These are phyloP conservation scores for Aix galericulata DNA, from an alignment of 2,113 vertebrate genomes.

Conservation along the genomic window DNA sequence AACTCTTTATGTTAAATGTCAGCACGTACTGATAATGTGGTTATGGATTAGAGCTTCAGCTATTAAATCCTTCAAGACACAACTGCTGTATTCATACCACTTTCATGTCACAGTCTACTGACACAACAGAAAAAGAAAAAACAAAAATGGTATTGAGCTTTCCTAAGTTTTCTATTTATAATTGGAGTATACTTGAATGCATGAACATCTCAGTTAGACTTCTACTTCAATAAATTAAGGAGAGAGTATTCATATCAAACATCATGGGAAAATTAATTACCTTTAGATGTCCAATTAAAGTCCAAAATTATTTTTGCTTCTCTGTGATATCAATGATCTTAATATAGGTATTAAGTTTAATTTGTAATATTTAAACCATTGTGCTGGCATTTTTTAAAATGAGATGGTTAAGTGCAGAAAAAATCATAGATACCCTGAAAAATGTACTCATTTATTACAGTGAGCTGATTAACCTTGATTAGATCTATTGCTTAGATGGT, in stretches of 20 bases:
- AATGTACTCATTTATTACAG: conserved; percentile 39
- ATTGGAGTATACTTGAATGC: neutral
- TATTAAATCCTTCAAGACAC: neutral
- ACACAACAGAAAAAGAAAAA: neutral
- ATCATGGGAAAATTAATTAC: conserved; percentile 46
- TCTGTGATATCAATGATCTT: conserved; percentile 10
- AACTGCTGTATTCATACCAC: neutral
- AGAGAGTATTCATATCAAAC: conserved; percentile 32
- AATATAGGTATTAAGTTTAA: conserved; percentile 31
- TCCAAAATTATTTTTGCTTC: conserved; percentile 38
- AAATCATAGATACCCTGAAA: neutral
- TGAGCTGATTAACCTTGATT: conserved; percentile 9
- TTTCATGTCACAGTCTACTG: neutral
- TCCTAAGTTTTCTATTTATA: neutral
- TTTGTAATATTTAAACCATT: conserved; percentile 39
- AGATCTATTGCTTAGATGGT: neutral
- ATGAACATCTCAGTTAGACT: neutral
- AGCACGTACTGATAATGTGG: neutral
- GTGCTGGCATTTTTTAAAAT: conserved; percentile 1
- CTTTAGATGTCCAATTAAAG: conserved; percentile 24
- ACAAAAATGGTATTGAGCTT: neutral
- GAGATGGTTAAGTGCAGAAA: conserved; percentile 7
- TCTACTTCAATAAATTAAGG: conserved; percentile 29
- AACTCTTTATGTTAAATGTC: neutral
- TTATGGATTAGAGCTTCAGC: neutral